These are phyloP conservation scores for Orientallactaga sibirica DNA, from an alignment of 2,797 vertebrate species.

Conservation along the genomic window DNA sequence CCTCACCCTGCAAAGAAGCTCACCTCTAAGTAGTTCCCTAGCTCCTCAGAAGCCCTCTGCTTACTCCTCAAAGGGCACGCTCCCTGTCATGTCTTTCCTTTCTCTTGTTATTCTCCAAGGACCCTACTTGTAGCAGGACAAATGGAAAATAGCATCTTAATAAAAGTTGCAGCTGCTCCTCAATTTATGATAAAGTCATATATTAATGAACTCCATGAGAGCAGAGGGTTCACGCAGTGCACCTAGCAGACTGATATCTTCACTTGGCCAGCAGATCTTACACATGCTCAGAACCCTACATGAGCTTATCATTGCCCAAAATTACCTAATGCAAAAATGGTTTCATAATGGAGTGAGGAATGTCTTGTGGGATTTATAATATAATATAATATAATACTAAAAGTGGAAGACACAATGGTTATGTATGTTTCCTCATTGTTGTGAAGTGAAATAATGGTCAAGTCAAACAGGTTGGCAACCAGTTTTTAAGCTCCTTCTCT, in stretches of 20 bases:
- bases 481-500: constrained; percentile 12
- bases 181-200: neutral
- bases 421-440: neutral
- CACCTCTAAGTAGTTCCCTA: neutral
- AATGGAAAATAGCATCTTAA: neutral
- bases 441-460: neutral
- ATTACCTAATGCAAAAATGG: neutral
- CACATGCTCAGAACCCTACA: neutral
- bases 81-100: neutral
- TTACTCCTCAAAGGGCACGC: neutral
- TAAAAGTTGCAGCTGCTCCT: neutral
- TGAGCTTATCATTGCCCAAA: neutral
- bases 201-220: neutral
- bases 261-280: neutral
- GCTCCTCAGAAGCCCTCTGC: neutral
- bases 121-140: neutral
- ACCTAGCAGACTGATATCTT: too few relatives aligned
- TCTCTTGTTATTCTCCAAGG: neutral
- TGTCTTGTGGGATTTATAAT: neutral
- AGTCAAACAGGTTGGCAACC: neutral
- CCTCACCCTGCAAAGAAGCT: neutral
- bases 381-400: neutral
- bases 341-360: neutral
- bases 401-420: neutral
- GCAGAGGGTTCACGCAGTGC: neutral